Evolutionary conservation across 2,113 vertebrate species (phyloP).

Genomic region (cat (Felis catus)): F.catus_Fca126_mat1.0 CM031420.1:47411501-47412000

Average conservation of each 20-base stretch:
- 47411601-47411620: conserved; percentile 74
- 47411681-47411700: conserved; percentile 58
- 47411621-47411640: conserved; percentile 47
- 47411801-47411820: conserved; percentile 67
- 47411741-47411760: conserved; percentile 67
- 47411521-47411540: conserved; percentile 52
- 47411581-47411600: conserved; percentile 65
- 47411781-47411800: conserved; percentile 62
- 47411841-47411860: conserved; percentile 70
- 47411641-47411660: conserved; percentile 62
- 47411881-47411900: conserved; percentile 61
- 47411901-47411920: conserved; percentile 58
- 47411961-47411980: conserved; percentile 76
- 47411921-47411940: conserved; percentile 69
- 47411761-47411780: conserved; percentile 62
- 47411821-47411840: conserved; percentile 79
- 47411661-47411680: conserved; percentile 58
- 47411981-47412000: conserved; percentile 79
- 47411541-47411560: conserved; percentile 46
- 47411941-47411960: conserved; percentile 72
- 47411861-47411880: conserved; percentile 58
- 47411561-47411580: conserved; percentile 66
- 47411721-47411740: conserved; percentile 60
- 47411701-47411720: conserved; percentile 55
- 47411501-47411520: conserved; percentile 48